Base-by-base conservation (phyloP, 1,140 invertebrate genomes). In the Colletes latitarsis region DNA sequence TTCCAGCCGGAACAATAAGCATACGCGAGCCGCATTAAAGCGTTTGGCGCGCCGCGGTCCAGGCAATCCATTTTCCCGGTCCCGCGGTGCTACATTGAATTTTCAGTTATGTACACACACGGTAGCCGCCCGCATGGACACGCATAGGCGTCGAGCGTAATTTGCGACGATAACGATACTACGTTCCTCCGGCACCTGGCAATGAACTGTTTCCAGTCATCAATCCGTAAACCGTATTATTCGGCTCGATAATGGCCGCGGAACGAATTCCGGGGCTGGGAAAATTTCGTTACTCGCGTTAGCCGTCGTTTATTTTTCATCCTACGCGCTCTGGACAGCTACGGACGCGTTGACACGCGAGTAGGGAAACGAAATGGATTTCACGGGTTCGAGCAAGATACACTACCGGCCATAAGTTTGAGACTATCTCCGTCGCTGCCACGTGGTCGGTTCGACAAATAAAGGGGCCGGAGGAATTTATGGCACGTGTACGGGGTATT, bases 151-250 rank as follows among this genome's bases (percentile, higher is more conserved):
- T 49, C 39, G 15, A n/a, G 49, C 58, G 77, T 78, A 78, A 78
- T 78, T 78, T 55, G 60, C 60, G 55, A 55, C 58, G 49, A 72
- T 78, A 78, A 78, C 77, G 77, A 78, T 78, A 78, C 69, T 53
- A 53, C 58, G 67, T 14, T 49, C 39, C 17, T 8, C 77, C n/a
- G 41, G 64, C 77, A 78, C 58, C 69, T 78, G 60, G 68, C 77
- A 73, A 78, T 78, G 69, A 78, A 72, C 69, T 78, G 69, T 73
- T 72, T 72, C 60, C 77, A 64, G 68, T 72, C 49, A 55, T 64
- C 77, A 72, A 78, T 78, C 69, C 77, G 69, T 19, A 72, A 72
- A 72, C 69, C 58, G 68, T 64, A 72, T 78, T 72, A 78, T 72
- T 55, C 21, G 43, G 12, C 43, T 3, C 55, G 75, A 70, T 77